Evolutionary conservation across 2,113 vertebrate genomes (phyloP), one percentile per base, ranked within the genome.

Genomic region (Proterorhinus semilunaris): DNA sequence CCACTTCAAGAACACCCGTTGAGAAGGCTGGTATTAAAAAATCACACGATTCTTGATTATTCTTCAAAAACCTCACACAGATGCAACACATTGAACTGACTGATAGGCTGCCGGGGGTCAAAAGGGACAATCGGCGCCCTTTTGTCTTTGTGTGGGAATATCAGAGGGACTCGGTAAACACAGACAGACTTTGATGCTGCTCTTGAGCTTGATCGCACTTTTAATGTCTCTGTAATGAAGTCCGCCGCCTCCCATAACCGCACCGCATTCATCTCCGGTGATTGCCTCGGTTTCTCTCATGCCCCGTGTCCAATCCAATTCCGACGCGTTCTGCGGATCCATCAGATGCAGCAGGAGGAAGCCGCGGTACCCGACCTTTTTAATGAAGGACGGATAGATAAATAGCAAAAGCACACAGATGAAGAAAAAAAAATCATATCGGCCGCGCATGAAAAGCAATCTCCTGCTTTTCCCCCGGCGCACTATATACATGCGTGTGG

Each of bases 361-460:
- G 64, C 43, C 58, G 62, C 57, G 62, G 68, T 67, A 42, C 66
- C 51, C 15, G 17, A 48, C 54, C 45, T 66, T 76, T 76, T 75
- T 83, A 89, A 90, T 85, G 50, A 87, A 83, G 53, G 71, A 59
- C 64, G 13, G 21, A 80, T 79, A 65, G 82, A 87, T 54, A 46
- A 65, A 58, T n/a, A n/a, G 27, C 12, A n/a, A 8, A 36, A 61
- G 6, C 6, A 61, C 8, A 55, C n/a, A 21, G 9, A 9, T 55
- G 53, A 7, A 9, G 21, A 16, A 21, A 16, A 16, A 21, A 16
- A 55, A 21, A 55, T 6, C 67, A 54, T 53, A 69, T 74, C 10
- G 54, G 63, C 44, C 52, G 46, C 62, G 64, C 69, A 59, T 62
- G 55, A 36, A 72, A 66, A 65, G 62, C 43, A 58, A 72, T 69